A percentile compares a stretch with the other conserved stretches of the same genome.
phyloP scores from a whole-genome alignment of 1,140 invertebrate species.

The Tetraneura akinire region DNA sequence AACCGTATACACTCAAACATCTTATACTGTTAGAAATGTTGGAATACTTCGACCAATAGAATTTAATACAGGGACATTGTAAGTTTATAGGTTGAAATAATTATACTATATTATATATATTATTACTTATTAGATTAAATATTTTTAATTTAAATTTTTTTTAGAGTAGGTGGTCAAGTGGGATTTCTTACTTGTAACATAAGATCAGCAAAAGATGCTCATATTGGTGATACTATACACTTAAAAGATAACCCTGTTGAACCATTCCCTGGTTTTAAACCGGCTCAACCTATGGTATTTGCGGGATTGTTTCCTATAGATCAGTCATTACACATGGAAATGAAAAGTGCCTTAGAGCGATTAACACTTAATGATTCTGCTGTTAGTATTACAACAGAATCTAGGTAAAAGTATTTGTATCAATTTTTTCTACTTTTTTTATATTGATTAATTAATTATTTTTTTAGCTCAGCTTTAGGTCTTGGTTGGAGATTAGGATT shows the following conservation, averaged over 20 bases:
- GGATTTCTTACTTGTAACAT: constrained; percentile 83
- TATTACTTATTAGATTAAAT: too few relatives aligned
- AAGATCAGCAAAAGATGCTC: constrained; percentile 73
- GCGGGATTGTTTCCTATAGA: constrained; percentile 92
- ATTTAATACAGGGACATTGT: constrained; percentile 69
- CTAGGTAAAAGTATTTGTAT: constrained; percentile 65
- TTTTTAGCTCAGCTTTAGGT: constrained; percentile 75
- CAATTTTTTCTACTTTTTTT: not conserved
- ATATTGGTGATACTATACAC: constrained; percentile 85
- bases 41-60: constrained; percentile 81
- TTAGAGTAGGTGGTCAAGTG: constrained; percentile 76
- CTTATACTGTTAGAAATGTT: constrained; percentile 79
- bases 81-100: constrained; percentile 58
- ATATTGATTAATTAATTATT: not conserved
- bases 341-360: constrained; percentile 85
- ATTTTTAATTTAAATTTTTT: constrained; percentile 51
- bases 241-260: constrained; percentile 63
- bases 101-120: not conserved
- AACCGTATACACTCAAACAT: constrained; percentile 63
- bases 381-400: constrained; percentile 76
- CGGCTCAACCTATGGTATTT: constrained; percentile 87
- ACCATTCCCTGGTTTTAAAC: constrained; percentile 69
- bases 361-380: constrained; percentile 92
- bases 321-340: constrained; percentile 75
- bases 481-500: constrained; percentile 93